Conservation (phyloP, 1,140 invertebrate genomes). For the Reticulitermes speratus region DNA sequence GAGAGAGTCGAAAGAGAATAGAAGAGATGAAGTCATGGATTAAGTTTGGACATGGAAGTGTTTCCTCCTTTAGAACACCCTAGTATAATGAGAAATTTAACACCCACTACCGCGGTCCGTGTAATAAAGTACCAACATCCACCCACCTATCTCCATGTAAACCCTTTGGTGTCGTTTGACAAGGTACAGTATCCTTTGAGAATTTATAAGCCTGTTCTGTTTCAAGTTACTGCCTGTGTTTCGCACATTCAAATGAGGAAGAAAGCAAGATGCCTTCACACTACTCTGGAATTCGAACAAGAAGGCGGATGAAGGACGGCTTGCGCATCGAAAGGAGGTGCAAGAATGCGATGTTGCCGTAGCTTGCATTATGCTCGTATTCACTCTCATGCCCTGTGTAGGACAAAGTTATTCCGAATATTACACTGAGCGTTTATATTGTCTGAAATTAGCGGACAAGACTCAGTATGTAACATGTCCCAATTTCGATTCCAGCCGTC, state of each 20-base stretch:
- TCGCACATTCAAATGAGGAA: conserved; percentile 3
- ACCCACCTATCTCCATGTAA: not conserved
- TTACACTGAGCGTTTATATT: no score
- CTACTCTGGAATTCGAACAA: no score
- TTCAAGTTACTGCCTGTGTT: not conserved
- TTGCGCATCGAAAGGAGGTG: no score
- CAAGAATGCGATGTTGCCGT: no score
- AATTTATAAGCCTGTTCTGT: not conserved
- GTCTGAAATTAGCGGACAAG: no score
- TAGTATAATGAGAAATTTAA: conserved; percentile 1
- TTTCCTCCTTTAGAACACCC: not conserved
- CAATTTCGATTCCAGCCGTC: no score
- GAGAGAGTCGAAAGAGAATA: not conserved
- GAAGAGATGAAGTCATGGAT: conserved; percentile 19
- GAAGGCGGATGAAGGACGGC: no score
- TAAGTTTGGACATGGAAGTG: not conserved
- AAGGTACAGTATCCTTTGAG: not conserved
- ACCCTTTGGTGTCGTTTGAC: not conserved
- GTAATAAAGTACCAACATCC: not conserved
- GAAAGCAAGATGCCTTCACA: not conserved
- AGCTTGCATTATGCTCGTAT: no score
- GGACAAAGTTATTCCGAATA: no score
- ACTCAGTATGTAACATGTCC: no score
- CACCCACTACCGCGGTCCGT: not conserved
- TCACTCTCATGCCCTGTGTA: no score